Percentiles rank a stretch among this genome's conserved stretches.
Evolutionary conservation across 2,888 invertebrate genomes (phyloP).

Genomic region (Anoncus sp.): DNA sequence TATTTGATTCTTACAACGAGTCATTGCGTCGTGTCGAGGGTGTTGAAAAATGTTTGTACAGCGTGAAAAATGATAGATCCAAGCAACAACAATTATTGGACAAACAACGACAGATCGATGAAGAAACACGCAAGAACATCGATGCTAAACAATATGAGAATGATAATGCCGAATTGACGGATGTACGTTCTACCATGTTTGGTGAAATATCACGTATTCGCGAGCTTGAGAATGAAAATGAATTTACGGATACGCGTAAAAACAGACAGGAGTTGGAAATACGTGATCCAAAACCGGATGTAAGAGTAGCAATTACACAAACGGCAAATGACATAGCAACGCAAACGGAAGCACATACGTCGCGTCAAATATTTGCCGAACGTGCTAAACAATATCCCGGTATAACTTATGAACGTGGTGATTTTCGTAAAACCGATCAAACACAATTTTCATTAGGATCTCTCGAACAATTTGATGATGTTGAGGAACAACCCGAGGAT

Average conservation of each 20-base stretch:
- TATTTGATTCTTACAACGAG: conserved; percentile 86
- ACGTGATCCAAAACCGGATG: conserved; percentile 65
- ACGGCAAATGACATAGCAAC: conserved; percentile 82
- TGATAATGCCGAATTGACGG: no score
- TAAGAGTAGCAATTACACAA: conserved; percentile 80
- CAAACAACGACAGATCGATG: conserved; percentile 71
- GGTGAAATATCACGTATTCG: no score
- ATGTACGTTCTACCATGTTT: no score
- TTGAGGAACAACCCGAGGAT: conserved; percentile 79
- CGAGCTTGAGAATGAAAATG: conserved; percentile 11
- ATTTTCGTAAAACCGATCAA: conserved; percentile 69
- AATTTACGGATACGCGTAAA: conserved; percentile 25
- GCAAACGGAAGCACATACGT: conserved; percentile 76
- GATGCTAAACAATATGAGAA: not conserved
- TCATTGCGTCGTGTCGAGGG: conserved; percentile 85
- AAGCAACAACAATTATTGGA: conserved; percentile 73
- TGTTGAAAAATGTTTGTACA: conserved; percentile 84
- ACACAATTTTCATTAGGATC: conserved; percentile 76
- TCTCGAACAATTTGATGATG: conserved; percentile 75
- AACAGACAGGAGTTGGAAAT: not conserved
- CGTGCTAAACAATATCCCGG: conserved; percentile 72
- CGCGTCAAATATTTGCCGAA: conserved; percentile 47
- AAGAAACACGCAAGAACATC: conserved; percentile 64
- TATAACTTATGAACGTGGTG: conserved; percentile 72
- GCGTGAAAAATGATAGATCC: conserved; percentile 71